Conservation (phyloP, 2,888 invertebrate genomes). For the Dione juno region DNA sequence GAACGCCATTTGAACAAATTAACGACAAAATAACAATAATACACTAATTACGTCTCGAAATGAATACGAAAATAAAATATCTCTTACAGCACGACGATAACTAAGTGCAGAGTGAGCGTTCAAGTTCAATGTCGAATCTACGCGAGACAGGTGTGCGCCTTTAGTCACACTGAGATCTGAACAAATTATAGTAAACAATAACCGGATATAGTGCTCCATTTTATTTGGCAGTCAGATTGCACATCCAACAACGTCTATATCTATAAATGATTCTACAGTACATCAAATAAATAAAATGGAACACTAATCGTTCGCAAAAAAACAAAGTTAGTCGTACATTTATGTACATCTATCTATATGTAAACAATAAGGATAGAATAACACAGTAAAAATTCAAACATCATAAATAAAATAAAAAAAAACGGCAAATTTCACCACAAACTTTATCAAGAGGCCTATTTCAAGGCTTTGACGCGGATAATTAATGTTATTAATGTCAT, state of each 20-base stretch:
- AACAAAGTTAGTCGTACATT: constrained; percentile 38
- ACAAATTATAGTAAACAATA: constrained; percentile 31
- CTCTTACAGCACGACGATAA: constrained; percentile 82
- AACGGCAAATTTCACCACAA: constrained; percentile 49
- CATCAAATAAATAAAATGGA: constrained; percentile 33
- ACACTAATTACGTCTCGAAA: constrained; percentile 82
- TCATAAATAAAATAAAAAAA: constrained; percentile 38
- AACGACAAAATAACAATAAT: constrained; percentile 78
- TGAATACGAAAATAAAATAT: constrained; percentile 77
- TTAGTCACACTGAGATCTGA: constrained; percentile 37
- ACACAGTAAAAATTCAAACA: constrained; percentile 43
- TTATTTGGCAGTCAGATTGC: constrained; percentile 17
- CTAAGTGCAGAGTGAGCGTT: constrained; percentile 81
- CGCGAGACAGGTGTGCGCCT: constrained; percentile 58
- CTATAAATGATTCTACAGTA: constrained; percentile 9
- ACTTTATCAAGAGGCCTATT: constrained; percentile 46
- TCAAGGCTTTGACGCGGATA: constrained; percentile 49
- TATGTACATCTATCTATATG: constrained; percentile 36
- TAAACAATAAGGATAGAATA: constrained; percentile 37
- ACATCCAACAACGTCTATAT: constrained; percentile 8
- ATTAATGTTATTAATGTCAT: constrained; percentile 52
- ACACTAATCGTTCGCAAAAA: constrained; percentile 32
- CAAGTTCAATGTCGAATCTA: constrained; percentile 73
- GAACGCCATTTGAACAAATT: constrained; percentile 64
- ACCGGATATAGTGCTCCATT: constrained; percentile 35